These are phyloP conservation scores for Meteorus sp. DNA, from an alignment of 1,140 invertebrate species.

Conservation along the genomic window DNA sequence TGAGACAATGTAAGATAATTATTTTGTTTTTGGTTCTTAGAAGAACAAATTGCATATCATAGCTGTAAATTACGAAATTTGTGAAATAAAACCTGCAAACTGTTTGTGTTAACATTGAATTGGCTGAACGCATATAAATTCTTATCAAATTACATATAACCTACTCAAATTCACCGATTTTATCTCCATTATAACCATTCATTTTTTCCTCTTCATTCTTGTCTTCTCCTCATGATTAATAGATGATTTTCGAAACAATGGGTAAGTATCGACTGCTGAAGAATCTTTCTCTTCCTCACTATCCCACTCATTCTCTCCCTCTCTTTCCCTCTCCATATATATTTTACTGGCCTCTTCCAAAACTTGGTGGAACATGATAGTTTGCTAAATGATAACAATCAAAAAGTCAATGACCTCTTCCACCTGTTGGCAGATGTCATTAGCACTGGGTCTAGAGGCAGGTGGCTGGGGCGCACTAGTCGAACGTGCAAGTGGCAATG, in stretches of 20 bases:
- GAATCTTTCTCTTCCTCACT: too few relatives aligned
- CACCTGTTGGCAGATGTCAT: slow-evolving; percentile 46
- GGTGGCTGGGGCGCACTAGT: slow-evolving; percentile 61
- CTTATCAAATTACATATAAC: too few relatives aligned
- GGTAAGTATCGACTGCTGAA: too few relatives aligned
- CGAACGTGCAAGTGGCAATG: slow-evolving; percentile 49
- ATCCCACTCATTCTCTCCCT: too few relatives aligned
- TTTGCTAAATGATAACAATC: slow-evolving; percentile 23
- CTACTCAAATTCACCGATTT: too few relatives aligned
- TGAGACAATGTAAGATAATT: slow-evolving; percentile 25
- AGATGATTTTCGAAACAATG: too few relatives aligned
- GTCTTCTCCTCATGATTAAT: too few relatives aligned
- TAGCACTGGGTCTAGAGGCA: slow-evolving; percentile 59
- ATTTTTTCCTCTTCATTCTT: too few relatives aligned
- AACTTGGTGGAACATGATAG: neutral
- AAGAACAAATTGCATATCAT: slow-evolving; percentile 84
- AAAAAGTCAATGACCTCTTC: slow-evolving; percentile 13
- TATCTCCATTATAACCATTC: too few relatives aligned
- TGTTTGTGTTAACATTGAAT: slow-evolving; percentile 55
- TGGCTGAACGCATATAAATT: neutral
- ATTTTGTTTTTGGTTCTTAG: slow-evolving; percentile 69
- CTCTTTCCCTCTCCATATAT: too few relatives aligned
- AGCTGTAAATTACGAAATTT: slow-evolving; percentile 71
- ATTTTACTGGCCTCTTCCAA: neutral
- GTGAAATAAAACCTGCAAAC: slow-evolving; percentile 61